Percentiles rank a stretch among this genome's conserved stretches.
These are phyloP conservation scores for Scomber scombrus DNA, from an alignment of 2,113 vertebrate genomes.

Conservation along the genomic window DNA sequence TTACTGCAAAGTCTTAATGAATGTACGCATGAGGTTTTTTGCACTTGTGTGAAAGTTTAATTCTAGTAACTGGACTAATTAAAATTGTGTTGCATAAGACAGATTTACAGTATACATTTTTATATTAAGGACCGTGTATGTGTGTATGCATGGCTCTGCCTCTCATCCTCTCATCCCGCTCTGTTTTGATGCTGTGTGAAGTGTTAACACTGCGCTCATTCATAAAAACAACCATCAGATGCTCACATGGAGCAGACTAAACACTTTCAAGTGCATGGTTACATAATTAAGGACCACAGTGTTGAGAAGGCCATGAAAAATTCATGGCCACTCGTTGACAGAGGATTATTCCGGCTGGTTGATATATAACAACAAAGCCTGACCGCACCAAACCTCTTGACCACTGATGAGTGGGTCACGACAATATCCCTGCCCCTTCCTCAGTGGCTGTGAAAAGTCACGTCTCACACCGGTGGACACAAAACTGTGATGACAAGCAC, in stretches of 20 bases:
- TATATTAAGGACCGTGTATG: neutral
- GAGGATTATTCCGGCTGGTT: constrained; percentile 36
- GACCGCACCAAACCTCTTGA: constrained; percentile 39
- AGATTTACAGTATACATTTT: neutral
- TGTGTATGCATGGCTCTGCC: neutral
- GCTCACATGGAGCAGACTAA: constrained; percentile 61
- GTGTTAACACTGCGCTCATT: constrained; percentile 63
- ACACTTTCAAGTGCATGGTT: constrained; percentile 46
- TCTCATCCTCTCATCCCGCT: constrained; percentile 1
- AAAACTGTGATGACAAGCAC: constrained; percentile 9
- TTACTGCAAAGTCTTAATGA: neutral
- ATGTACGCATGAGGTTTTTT: neutral
- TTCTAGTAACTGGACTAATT: neutral
- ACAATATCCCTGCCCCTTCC: constrained; percentile 38
- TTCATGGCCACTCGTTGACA: constrained; percentile 54
- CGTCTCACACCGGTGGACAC: neutral
- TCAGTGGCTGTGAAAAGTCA: constrained; percentile 22
- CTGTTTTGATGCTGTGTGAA: constrained; percentile 32
- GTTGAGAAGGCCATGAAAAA: constrained; percentile 58
- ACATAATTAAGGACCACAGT: constrained; percentile 52
- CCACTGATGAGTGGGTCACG: constrained; percentile 29
- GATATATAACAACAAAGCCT: constrained; percentile 51
- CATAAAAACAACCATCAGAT: constrained; percentile 55
- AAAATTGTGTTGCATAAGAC: neutral
- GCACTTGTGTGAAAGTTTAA: neutral